Percentiles rank a stretch among this genome's conserved stretches.
These are phyloP conservation scores for Montipora capitata DNA, from an alignment of 92 coral and sea anemone species.

Conservation along the genomic window DNA sequence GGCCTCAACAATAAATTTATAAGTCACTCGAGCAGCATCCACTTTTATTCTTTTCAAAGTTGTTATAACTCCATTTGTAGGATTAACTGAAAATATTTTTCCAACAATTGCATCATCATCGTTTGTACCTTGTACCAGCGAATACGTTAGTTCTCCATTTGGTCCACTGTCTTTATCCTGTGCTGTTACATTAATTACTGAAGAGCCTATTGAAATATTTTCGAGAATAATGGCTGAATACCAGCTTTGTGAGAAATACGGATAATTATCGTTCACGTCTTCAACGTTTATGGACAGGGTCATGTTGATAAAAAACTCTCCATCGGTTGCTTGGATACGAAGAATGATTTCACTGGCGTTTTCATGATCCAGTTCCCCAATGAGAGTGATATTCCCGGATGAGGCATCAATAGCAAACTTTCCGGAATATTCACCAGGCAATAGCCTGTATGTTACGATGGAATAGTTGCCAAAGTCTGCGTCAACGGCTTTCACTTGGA, in stretches of 20 bases:
- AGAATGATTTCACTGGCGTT: not conserved
- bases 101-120: not conserved
- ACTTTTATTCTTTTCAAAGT: not conserved
- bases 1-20: constrained; percentile 3
- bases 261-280: constrained; percentile 86
- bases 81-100: not conserved
- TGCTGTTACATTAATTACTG: constrained; percentile 70
- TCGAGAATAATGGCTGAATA: constrained; percentile 52
- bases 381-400: constrained; percentile 13
- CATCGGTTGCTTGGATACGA: constrained; percentile 16
- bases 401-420: constrained; percentile 19
- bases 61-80: constrained; percentile 11
- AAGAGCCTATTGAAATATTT: constrained; percentile 64
- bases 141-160: constrained; percentile 51
- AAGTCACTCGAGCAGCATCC: constrained; percentile 9
- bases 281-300: constrained; percentile 38
- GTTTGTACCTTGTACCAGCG: constrained; percentile 18
- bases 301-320: not conserved
- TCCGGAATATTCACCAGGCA: constrained; percentile 20
- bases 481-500: constrained; percentile 55
- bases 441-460: constrained; percentile 29
- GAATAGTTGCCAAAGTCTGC: constrained; percentile 48
- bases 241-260: constrained; percentile 57
- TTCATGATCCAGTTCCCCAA: constrained; percentile 1
- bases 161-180: constrained; percentile 73